Evolutionary conservation across 2,113 vertebrate species (phyloP), one percentile per base, ranked within the genome.

Genomic region (Stigmatopora argus): DNA sequence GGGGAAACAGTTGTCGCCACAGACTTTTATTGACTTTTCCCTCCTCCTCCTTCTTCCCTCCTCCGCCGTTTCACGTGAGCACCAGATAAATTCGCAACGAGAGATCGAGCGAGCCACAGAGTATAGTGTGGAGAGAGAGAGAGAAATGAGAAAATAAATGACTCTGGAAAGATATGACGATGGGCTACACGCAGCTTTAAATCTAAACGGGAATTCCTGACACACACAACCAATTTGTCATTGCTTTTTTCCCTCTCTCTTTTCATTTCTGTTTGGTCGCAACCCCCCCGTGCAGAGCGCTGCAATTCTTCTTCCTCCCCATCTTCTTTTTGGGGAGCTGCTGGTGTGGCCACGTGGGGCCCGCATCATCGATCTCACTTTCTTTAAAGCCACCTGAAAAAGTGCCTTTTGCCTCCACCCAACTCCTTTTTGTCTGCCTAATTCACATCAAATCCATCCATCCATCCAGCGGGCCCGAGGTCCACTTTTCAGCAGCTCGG

Each of bases 71-170:
- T 71, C 90, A 92, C 83, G 87, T 90, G 90, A 90, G 88, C 80
- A 84, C 87, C 89, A 90, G 88, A 90, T 90, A 90, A 89, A 90
- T 92, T 90, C 89, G 91, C 87, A 87, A 71, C 83, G 62, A 80
- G 79, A 62, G 82, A 62, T 69, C 49, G 41, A 68, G 71, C 38
- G 38, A 41, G 38, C 38, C 9, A 41, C 38, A 66, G 75, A 78
- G 73, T 82, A 83, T 88, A 82, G 83, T 79, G 78, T 78, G 77
- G 86, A 83, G 86, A 76, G 78, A 83, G 84, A 81, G 83, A 91
- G 90, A 93, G 89, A 92, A 92, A 93, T 92, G 91, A 90, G 89
- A 91, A 92, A 93, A 92, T 91, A 93, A 93, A 93, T 93, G 89
- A 92, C 91, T 91, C 85, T 92, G 89, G 92, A 92, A 92, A 92